Conservation (phyloP, 2,797 vertebrate species). For the Oreochromis mossambicus region DNA sequence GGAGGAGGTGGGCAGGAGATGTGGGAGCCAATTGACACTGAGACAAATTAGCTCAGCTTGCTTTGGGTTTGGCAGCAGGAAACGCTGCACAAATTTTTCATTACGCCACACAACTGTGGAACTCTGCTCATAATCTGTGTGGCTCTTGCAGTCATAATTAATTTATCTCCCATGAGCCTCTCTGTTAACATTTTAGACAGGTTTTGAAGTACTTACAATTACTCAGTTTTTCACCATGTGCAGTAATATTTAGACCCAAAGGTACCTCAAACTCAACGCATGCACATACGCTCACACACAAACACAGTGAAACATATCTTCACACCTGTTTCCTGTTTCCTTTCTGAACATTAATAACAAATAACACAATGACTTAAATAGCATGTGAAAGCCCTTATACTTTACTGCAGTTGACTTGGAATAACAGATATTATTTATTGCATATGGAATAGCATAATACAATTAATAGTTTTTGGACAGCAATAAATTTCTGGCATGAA, state of each 20-base stretch:
- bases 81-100: not conserved
- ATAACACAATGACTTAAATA: not conserved
- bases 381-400: not conserved
- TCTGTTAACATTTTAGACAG: not conserved
- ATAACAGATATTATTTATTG: not conserved
- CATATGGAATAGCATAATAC: not conserved
- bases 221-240: not conserved
- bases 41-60: slow-evolving; percentile 4
- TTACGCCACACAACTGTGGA: not conserved
- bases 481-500: not conserved
- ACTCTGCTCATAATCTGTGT: not conserved
- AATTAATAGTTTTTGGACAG: not conserved
- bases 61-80: not conserved
- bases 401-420: not conserved
- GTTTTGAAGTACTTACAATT: not conserved
- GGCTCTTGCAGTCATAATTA: not conserved
- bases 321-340: not conserved
- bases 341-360: not conserved
- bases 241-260: not conserved
- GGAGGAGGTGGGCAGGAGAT: not conserved
- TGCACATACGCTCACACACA: not conserved
- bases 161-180: not conserved
- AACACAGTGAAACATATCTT: not conserved
- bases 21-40: not conserved
- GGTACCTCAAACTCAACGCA: not conserved